Conservation (phyloP, 2,797 vertebrate species). For the Mionectes olivaceus region DNA sequence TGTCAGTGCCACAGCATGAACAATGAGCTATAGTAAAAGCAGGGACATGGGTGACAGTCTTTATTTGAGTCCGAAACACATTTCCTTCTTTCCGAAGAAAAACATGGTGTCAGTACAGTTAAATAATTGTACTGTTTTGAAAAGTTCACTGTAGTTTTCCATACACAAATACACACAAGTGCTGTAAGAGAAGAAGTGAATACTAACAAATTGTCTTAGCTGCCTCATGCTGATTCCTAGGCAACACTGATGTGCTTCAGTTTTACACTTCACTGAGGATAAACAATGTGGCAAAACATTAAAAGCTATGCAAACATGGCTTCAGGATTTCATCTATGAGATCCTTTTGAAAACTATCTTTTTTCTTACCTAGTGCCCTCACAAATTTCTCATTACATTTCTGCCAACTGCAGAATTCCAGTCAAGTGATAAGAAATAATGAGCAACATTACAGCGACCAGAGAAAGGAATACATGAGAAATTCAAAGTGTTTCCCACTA, state of each 20-base stretch:
- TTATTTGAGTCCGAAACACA: not conserved
- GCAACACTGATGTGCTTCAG: conserved; percentile 38
- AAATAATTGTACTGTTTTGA: conserved; percentile 7
- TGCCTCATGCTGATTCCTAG: conserved; percentile 40
- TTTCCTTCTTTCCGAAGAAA: not conserved
- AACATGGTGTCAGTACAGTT: not conserved
- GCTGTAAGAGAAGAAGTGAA: not conserved
- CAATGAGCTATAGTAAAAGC: not conserved
- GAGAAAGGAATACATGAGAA: conserved; percentile 1
- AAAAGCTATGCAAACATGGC: conserved; percentile 35
- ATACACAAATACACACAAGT: not conserved
- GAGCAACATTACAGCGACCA: not conserved
- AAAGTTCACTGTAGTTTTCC: not conserved
- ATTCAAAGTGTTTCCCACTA: not conserved
- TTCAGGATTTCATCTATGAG: conserved; percentile 60
- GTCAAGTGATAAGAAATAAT: conserved; percentile 44
- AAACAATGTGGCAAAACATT: conserved; percentile 52
- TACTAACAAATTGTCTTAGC: conserved; percentile 7
- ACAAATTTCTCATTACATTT: conserved; percentile 62
- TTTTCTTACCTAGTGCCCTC: conserved; percentile 51
- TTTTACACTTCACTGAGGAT: conserved; percentile 42
- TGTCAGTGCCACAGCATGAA: not conserved
- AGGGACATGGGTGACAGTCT: not conserved
- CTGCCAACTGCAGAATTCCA: conserved; percentile 51
- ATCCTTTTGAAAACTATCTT: conserved; percentile 18